Evolutionary conservation across 92 coral and sea anemone species (phyloP).

Genomic region (Umimayanthus kanabou): DNA sequence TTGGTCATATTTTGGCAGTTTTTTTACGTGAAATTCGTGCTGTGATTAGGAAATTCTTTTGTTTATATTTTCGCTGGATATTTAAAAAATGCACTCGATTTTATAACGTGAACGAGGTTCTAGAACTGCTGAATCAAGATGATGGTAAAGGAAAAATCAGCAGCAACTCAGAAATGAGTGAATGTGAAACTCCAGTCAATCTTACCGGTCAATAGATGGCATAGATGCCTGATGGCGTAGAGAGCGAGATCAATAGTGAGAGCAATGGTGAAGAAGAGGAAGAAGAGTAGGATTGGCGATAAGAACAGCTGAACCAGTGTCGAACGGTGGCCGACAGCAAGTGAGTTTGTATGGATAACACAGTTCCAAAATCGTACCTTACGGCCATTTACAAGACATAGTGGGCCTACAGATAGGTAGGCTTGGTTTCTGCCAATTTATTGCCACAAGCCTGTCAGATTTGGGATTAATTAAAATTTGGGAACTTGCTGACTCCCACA

Average conservation of each 20-base stretch:
- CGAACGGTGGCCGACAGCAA: background rate
- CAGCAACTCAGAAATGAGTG: conserved; percentile 6
- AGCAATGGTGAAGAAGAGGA: background rate
- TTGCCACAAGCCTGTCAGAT: no score
- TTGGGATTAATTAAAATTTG: no score
- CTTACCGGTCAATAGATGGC: background rate
- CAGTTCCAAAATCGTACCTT: no score
- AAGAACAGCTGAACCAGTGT: background rate
- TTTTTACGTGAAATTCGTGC: conserved; percentile 12
- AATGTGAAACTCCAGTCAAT: conserved; percentile 4
- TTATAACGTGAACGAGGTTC: background rate
- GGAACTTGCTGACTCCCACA: no score
- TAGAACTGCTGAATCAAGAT: background rate
- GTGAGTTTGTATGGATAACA: no score
- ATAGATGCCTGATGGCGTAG: background rate
- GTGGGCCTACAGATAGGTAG: no score
- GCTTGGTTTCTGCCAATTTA: no score
- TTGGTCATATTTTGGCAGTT: background rate
- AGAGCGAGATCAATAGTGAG: background rate
- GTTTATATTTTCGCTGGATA: background rate
- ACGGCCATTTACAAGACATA: no score
- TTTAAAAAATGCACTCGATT: background rate
- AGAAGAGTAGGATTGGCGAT: background rate
- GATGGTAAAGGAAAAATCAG: conserved; percentile 1
- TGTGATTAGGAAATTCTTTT: background rate